Conservation (phyloP, 2,888 invertebrate genomes). For the Beris chalybata region DNA sequence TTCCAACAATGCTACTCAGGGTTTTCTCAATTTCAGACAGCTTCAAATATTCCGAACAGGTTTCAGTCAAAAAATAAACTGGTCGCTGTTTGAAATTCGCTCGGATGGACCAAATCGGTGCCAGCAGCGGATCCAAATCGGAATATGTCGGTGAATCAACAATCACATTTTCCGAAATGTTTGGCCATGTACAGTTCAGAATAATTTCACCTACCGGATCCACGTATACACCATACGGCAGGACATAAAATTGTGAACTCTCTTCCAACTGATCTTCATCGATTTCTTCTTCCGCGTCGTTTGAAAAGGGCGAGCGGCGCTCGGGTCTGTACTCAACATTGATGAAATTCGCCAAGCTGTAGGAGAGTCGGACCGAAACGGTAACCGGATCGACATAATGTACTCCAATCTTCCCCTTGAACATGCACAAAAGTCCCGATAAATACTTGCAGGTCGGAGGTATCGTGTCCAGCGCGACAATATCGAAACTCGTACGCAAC, state of each 20-base stretch:
- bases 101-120: constrained; percentile 78
- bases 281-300: constrained; percentile 37
- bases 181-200: constrained; percentile 83
- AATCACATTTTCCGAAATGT: constrained; percentile 80
- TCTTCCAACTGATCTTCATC: constrained; percentile 64
- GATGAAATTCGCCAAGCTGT: constrained; percentile 58
- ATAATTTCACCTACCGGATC: constrained; percentile 79
- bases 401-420: constrained; percentile 84
- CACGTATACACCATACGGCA: constrained; percentile 84
- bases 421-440: constrained; percentile 79
- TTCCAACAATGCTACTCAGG: constrained; percentile 57
- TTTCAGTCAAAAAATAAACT: constrained; percentile 75
- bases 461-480: constrained; percentile 80
- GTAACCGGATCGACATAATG: constrained; percentile 62
- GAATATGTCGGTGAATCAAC: constrained; percentile 86
- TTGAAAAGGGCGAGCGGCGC: constrained; percentile 42
- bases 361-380: constrained; percentile 71
- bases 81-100: constrained; percentile 69
- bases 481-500: constrained; percentile 81
- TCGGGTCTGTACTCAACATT: constrained; percentile 44
- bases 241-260: constrained; percentile 68
- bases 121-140: constrained; percentile 79
- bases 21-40: constrained; percentile 57
- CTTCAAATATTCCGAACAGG: constrained; percentile 70
- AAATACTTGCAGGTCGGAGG: constrained; percentile 83